A percentile compares a stretch with the other conserved stretches of the same genome.
Evolutionary conservation across 2,888 invertebrate species (phyloP).

Genomic region (Standfussiana lucernea): DNA sequence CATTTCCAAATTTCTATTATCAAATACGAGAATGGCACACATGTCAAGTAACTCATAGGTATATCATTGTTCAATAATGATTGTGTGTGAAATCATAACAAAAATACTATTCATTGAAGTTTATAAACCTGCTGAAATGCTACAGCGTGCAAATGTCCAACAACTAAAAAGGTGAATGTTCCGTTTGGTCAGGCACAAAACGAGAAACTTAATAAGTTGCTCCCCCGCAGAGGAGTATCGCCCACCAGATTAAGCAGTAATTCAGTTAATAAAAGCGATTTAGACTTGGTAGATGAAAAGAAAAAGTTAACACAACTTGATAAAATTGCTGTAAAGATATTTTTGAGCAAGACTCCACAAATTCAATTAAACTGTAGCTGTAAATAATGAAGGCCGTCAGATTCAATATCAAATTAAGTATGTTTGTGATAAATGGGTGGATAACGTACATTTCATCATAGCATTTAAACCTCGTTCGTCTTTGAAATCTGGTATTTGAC

Average conservation of each 20-base stretch:
- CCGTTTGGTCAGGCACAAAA: slow-evolving; percentile 71
- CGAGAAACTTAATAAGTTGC: slow-evolving; percentile 74
- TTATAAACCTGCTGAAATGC: slow-evolving; percentile 17
- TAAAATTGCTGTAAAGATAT: slow-evolving; percentile 32
- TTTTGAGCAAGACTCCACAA: slow-evolving; percentile 55
- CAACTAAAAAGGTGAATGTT: slow-evolving; percentile 67
- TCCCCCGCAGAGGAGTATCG: slow-evolving; percentile 75
- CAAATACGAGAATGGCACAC: neutral
- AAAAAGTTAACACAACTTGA: slow-evolving; percentile 41
- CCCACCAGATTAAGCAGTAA: slow-evolving; percentile 73
- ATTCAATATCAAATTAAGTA: slow-evolving; percentile 55
- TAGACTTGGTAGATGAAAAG: slow-evolving; percentile 42
- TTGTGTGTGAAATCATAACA: neutral
- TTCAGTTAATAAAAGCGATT: slow-evolving; percentile 70
- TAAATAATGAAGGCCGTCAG: slow-evolving; percentile 70
- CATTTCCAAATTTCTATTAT: neutral
- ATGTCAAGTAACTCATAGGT: slow-evolving; percentile 12
- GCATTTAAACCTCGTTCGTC: slow-evolving; percentile 62
- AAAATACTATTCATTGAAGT: slow-evolving; percentile 8
- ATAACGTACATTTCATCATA: slow-evolving; percentile 68
- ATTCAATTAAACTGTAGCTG: slow-evolving; percentile 69
- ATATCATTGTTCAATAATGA: slow-evolving; percentile 23
- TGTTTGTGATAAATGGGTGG: slow-evolving; percentile 69
- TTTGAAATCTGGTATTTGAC: slow-evolving; percentile 38
- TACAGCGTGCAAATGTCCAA: slow-evolving; percentile 60